phyloP scores from a whole-genome alignment of 2,113 vertebrate species.

The Neomonachus schauinslandi region DNA sequence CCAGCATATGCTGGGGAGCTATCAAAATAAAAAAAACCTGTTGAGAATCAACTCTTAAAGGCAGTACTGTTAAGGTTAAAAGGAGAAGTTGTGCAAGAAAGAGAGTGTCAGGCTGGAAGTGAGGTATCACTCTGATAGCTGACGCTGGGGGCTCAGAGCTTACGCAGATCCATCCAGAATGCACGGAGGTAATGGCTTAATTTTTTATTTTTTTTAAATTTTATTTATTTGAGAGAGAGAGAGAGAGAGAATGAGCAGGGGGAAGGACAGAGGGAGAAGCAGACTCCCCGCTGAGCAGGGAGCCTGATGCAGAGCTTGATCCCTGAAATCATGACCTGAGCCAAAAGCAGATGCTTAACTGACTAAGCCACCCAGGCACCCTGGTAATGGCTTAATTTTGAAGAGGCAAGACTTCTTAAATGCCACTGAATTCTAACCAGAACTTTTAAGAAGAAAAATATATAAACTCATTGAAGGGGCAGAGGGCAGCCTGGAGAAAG shows the following conservation, averaged over 20 bases:
- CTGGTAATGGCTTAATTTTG: background rate
- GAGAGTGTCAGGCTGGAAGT: background rate
- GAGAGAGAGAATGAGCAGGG: background rate
- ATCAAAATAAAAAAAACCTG: background rate
- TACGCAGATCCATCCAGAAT: background rate
- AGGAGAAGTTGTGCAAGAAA: background rate
- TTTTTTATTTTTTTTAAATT: background rate
- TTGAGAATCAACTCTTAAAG: slow-evolving; percentile 29
- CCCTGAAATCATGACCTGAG: background rate
- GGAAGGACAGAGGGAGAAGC: background rate
- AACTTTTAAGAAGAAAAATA: slow-evolving; percentile 37
- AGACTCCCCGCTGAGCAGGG: background rate
- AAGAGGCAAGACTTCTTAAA: slow-evolving; percentile 48
- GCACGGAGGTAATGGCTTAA: background rate
- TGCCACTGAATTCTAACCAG: background rate
- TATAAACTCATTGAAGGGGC: background rate
- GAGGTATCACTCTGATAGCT: background rate
- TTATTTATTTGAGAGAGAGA: background rate
- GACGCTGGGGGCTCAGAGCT: background rate
- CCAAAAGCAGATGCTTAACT: background rate
- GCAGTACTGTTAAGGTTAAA: background rate
- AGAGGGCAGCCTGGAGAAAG: background rate
- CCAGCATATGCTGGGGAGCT: background rate
- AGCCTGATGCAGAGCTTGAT: background rate
- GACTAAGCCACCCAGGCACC: background rate